These are phyloP conservation scores for Laupala kohalensis DNA, from an alignment of 1,140 invertebrate genomes.

Conservation along the genomic window DNA sequence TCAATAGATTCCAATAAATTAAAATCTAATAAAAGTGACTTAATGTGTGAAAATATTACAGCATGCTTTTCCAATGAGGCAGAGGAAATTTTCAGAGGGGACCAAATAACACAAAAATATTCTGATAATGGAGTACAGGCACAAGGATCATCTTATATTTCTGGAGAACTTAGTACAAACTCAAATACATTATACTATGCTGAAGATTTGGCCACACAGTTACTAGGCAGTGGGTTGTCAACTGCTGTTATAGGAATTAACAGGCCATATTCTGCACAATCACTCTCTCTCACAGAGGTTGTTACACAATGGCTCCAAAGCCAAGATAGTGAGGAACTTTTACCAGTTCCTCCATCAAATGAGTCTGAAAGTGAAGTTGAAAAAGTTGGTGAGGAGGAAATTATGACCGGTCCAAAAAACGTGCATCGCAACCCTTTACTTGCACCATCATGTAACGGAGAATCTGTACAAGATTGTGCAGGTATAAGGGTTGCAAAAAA, in stretches of 20 bases:
- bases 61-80: neutral
- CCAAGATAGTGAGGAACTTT: conserved; percentile 13
- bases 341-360: conserved; percentile 16
- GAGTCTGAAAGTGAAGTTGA: conserved; percentile 19
- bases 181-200: neutral
- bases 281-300: conserved; percentile 1
- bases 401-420: conserved; percentile 33
- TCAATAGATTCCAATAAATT: too few relatives aligned
- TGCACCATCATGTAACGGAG: conserved; percentile 36
- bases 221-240: neutral
- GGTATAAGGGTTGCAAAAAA: conserved; percentile 14
- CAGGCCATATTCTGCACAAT: neutral
- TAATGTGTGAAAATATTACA: too few relatives aligned
- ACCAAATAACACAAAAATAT: neutral
- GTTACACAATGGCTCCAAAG: conserved; percentile 28
- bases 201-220: neutral
- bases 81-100: neutral
- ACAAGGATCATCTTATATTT: neutral
- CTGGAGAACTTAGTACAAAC: neutral
- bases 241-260: neutral
- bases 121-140: neutral
- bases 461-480: neutral
- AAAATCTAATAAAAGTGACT: too few relatives aligned
- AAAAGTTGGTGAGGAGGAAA: conserved; percentile 20
- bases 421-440: conserved; percentile 39